These are phyloP conservation scores for Chrysoperla carnea DNA, from an alignment of 1,140 invertebrate species.

Conservation along the genomic window DNA sequence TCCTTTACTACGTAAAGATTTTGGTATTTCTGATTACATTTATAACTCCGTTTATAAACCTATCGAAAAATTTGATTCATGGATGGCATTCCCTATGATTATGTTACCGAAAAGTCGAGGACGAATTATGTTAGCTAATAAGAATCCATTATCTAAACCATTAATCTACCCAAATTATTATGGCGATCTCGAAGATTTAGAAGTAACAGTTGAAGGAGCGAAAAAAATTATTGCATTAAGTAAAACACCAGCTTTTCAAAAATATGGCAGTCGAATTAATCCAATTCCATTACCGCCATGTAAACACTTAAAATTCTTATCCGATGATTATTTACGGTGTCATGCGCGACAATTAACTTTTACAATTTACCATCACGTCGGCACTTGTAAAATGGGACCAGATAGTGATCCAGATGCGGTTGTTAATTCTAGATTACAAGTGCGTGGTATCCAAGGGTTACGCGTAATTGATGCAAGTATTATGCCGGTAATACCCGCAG, in stretches of 20 bases:
- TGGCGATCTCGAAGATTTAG: conserved; percentile 30
- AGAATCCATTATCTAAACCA: conserved; percentile 43
- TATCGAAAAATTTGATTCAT: conserved; percentile 31
- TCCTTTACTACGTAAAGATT: conserved; percentile 27
- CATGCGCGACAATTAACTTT: conserved; percentile 20
- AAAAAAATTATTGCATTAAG: conserved; percentile 26
- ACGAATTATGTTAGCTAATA: conserved; percentile 39
- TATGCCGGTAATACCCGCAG: conserved; percentile 50
- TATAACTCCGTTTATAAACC: conserved; percentile 29
- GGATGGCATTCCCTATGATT: conserved; percentile 36
- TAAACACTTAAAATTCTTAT: conserved; percentile 16
- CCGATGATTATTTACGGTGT: conserved; percentile 34
- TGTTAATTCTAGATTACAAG: conserved; percentile 29
- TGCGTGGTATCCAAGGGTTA: conserved; percentile 28
- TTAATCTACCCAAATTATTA: conserved; percentile 49
- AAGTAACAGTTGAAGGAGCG: conserved; percentile 30
- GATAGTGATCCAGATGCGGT: conserved; percentile 28
- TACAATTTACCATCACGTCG: conserved; percentile 27
- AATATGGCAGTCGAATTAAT: conserved; percentile 20
- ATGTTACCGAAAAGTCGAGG: conserved; percentile 55
- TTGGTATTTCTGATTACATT: conserved; percentile 36
- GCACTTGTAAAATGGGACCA: conserved; percentile 43
- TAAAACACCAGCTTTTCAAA: conserved; percentile 26
- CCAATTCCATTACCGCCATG: conserved; percentile 24
- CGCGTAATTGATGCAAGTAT: conserved; percentile 57